Base-by-base conservation (phyloP, 2,888 invertebrate species). In the Agrenia bidenticulata region DNA sequence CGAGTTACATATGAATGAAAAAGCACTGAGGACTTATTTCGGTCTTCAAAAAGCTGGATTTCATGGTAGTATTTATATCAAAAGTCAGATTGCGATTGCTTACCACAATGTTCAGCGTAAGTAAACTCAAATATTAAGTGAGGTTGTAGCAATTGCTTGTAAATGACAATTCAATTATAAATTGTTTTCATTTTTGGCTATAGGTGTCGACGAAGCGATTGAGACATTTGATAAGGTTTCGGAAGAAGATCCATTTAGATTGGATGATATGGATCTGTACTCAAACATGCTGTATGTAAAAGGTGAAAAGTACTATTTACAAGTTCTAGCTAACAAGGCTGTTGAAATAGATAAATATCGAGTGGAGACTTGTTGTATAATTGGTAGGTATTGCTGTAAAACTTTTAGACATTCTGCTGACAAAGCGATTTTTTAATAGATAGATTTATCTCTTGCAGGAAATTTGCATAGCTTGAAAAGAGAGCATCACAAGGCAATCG, bases 401-500 rank as follows among this genome's bases (percentile, higher is more conserved):
- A 51, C 24, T 2, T 19, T 58, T 15, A 27, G 13, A 39, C 37
- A 24, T 17, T n/a, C n/a, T n/a, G n/a, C n/a, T n/a, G n/a, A n/a
- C n/a, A n/a, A n/a, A n/a, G n/a, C n/a, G n/a, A n/a, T 13, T n/a
- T 11, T 21, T 24, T 21, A 24, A 27, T 19, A 7, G 24, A 37
- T 32, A 19, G 5, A 5, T 45, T 15, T 19, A 45, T 45, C 5
- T 17, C 17, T 21, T 41, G 37, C 45, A 94, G 95, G 95, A 57
- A 98, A 99, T 82, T 96, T 96, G 81, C 97, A 97, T 82, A 94
- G 96, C 81, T 86, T 97, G 79, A 84, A 95, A 72, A 88, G 91
- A 67, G 95, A 98, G 80, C 98, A 98, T 81, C 93, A 95, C 78
- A 96, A 96, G 81, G 96, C 99, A n/a, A 93, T 97, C 11, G 84